Conservation (phyloP, 2,888 invertebrate species). For the Ptychoptera albimana region DNA sequence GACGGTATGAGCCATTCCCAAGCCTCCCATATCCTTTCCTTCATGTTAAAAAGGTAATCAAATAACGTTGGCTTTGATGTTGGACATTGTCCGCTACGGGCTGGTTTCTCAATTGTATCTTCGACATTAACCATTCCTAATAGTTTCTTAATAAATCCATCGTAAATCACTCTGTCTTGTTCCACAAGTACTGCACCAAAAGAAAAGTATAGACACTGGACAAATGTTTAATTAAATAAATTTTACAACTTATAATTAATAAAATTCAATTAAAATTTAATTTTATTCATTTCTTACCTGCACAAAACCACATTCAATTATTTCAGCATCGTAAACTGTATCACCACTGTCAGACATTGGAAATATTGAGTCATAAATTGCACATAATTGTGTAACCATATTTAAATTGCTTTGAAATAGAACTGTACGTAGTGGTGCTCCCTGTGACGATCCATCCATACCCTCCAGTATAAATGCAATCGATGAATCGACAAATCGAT, state of each 20-base stretch:
- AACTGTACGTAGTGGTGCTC: constrained; percentile 59
- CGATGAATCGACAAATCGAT: constrained; percentile 56
- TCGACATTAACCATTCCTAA: constrained; percentile 51
- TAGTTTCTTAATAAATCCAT: constrained; percentile 61
- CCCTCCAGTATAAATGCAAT: constrained; percentile 61
- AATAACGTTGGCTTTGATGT: constrained; percentile 52
- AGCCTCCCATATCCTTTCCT: constrained; percentile 56
- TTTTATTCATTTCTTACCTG: constrained; percentile 26
- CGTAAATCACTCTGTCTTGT: constrained; percentile 53
- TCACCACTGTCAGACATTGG: constrained; percentile 34
- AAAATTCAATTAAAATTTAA: too few relatives aligned
- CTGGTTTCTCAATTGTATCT: constrained; percentile 46
- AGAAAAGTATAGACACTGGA: constrained; percentile 67
- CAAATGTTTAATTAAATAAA: constrained; percentile 5
- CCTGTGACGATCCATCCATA: constrained; percentile 52
- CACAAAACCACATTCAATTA: constrained; percentile 56
- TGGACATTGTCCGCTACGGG: constrained; percentile 57
- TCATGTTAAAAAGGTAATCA: constrained; percentile 63
- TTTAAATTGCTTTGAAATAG: constrained; percentile 75
- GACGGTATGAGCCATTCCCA: constrained; percentile 68
- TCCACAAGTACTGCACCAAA: constrained; percentile 64
- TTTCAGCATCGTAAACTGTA: constrained; percentile 33
- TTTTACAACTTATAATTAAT: neutral
- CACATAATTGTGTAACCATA: constrained; percentile 71
- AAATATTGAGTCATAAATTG: constrained; percentile 59